A percentile compares a stretch with the other conserved stretches of the same genome.
Conservation (phyloP, 2,113 vertebrate species). For the Holacanthus passer region DNA sequence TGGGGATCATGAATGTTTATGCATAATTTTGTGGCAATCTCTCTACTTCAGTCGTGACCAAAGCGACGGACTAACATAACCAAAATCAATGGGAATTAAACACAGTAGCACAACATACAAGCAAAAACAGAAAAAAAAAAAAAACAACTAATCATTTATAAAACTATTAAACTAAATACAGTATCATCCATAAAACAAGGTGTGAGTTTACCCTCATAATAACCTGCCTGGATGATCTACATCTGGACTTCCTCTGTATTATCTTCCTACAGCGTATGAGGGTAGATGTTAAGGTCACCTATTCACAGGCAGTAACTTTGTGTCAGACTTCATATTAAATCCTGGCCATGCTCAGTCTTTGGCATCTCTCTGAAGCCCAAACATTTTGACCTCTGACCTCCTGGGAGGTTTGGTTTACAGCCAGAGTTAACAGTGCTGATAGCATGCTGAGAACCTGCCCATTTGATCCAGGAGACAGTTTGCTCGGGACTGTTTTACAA, state of each 20-base stretch:
- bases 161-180: neutral
- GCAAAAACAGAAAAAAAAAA: neutral
- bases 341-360: constrained; percentile 60
- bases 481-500: constrained; percentile 55
- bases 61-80: neutral
- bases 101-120: neutral
- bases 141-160: neutral
- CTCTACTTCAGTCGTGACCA: neutral
- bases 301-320: constrained; percentile 67
- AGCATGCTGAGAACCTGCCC: constrained; percentile 73
- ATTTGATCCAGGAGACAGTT: constrained; percentile 69
- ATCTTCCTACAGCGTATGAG: constrained; percentile 25
- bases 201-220: neutral
- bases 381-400: constrained; percentile 82
- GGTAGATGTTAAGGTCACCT: constrained; percentile 57
- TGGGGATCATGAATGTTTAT: neutral
- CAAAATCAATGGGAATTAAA: neutral
- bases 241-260: constrained; percentile 34
- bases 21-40: neutral
- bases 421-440: constrained; percentile 74
- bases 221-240: constrained; percentile 33
- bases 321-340: constrained; percentile 76
- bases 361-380: constrained; percentile 82
- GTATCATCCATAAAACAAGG: neutral
- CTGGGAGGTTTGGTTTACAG: constrained; percentile 76